Evolutionary conservation across 2,888 invertebrate species (phyloP).

Genomic region (Cacoxenus indagator): DNA sequence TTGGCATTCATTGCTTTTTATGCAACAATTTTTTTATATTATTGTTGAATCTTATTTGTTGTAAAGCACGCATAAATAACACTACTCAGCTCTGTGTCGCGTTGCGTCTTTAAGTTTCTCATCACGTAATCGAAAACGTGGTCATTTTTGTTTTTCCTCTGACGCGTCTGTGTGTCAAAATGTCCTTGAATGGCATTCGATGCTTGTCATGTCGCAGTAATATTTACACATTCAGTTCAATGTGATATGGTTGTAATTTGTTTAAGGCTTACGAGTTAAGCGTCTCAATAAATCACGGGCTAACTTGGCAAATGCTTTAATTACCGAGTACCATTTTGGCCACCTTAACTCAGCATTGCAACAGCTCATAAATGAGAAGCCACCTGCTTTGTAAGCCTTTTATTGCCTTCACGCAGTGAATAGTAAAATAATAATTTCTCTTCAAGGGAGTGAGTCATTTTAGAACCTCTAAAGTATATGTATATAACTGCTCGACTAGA

Average conservation of each 20-base stretch:
- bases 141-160: background rate
- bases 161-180: background rate
- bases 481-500: no score
- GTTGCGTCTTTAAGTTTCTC: background rate
- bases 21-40: background rate
- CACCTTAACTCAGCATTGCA: background rate
- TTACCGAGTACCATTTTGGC: no score
- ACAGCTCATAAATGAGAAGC: background rate
- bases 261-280: background rate
- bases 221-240: background rate
- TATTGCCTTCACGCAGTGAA: background rate
- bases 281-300: background rate
- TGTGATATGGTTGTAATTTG: background rate
- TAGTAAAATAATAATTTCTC: background rate
- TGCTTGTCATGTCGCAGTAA: background rate
- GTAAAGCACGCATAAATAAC: background rate
- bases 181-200: constrained; percentile 4
- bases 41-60: background rate
- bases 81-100: no score
- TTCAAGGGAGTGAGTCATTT: no score
- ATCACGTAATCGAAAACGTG: constrained; percentile 8
- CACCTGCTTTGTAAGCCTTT: background rate
- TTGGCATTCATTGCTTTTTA: background rate
- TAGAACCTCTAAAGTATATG: no score
- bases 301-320: background rate